Conservation (phyloP, 2,888 invertebrate species). For the Griposia aprilina region DNA sequence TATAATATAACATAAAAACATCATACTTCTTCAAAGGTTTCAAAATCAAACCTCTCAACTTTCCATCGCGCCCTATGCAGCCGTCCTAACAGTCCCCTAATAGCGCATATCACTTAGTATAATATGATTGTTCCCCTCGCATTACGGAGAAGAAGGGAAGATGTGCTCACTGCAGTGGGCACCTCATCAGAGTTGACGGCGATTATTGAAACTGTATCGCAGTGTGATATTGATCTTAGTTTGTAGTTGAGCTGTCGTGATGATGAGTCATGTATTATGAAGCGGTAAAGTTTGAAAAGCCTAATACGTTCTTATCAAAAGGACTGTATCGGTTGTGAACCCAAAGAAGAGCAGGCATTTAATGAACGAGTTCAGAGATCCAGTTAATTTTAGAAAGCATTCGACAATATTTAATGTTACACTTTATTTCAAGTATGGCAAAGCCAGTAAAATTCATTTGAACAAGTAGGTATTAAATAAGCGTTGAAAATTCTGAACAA, state of each 20-base stretch:
- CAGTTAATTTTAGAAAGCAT: not conserved
- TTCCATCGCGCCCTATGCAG: conserved; percentile 34
- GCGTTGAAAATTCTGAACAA: not conserved
- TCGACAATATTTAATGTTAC: not conserved
- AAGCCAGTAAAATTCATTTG: no score
- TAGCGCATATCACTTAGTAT: conserved; percentile 86
- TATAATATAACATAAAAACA: not conserved
- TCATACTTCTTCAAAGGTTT: not conserved
- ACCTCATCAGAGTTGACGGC: conserved; percentile 30
- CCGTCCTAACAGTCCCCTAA: conserved; percentile 73
- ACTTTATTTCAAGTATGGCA: not conserved
- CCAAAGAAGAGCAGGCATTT: not conserved
- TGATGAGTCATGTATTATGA: not conserved
- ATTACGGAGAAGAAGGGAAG: conserved; percentile 64
- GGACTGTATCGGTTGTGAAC: not conserved
- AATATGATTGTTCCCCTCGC: conserved; percentile 84
- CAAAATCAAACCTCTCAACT: conserved; percentile 10
- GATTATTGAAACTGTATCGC: conserved; percentile 24
- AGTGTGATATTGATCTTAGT: conserved; percentile 29
- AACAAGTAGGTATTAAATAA: not conserved
- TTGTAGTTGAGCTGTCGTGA: not conserved
- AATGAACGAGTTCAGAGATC: not conserved
- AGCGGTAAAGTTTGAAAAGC: not conserved
- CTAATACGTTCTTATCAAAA: not conserved
- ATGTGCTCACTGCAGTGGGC: conserved; percentile 46